phyloP scores from a whole-genome alignment of 2,113 vertebrate genomes.

The Elachura formosa region DNA sequence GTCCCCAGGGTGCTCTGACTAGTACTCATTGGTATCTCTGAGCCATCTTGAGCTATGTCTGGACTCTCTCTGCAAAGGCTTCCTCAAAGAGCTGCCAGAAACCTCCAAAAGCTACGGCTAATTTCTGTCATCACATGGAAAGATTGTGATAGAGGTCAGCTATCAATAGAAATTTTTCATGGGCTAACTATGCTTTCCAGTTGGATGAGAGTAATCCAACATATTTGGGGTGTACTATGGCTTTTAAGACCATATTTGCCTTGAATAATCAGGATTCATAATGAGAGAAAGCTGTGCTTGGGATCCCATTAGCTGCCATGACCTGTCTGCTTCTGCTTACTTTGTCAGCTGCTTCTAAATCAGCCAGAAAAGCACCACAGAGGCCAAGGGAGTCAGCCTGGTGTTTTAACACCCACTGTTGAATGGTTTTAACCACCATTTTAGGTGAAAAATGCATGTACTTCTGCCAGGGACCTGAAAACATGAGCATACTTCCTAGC shows the following conservation, averaged over 20 bases:
- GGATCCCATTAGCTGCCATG: background rate
- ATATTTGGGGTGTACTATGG: background rate
- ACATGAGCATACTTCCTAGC: background rate
- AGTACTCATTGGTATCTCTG: background rate
- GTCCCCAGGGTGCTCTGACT: background rate
- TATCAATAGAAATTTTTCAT: background rate
- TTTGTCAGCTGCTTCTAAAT: background rate
- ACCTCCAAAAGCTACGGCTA: background rate
- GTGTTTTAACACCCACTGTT: too few species aligned
- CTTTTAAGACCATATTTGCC: background rate
- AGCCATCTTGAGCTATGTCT: background rate
- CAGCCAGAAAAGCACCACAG: background rate
- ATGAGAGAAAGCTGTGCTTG: background rate
- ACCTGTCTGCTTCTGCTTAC: background rate
- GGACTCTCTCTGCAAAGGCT: background rate
- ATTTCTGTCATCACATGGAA: background rate
- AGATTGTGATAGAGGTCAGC: background rate
- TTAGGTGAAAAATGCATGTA: background rate
- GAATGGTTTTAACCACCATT: too few species aligned
- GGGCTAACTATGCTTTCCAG: background rate
- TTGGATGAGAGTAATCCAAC: background rate
- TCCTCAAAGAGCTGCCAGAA: background rate
- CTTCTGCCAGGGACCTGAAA: background rate
- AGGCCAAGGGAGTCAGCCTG: background rate
- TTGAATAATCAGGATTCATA: background rate